Base-by-base conservation (phyloP, 2,797 vertebrate genomes). In the Bradypus variegatus region DNA sequence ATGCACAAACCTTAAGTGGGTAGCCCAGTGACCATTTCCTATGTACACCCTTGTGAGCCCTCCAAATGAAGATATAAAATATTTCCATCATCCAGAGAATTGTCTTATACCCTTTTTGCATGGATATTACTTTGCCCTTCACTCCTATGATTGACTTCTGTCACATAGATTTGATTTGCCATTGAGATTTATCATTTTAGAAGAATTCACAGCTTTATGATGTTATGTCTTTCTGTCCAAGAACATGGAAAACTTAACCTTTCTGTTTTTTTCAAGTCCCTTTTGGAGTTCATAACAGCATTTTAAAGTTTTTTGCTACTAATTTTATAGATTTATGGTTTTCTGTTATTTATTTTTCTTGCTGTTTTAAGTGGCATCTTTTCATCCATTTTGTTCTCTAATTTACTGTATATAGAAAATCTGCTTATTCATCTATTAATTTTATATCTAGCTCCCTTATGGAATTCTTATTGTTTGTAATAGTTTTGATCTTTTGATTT, bases 401-500 rank as follows among this genome's bases (percentile, higher is more conserved):
- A 16, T 8, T 83, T 15, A 33, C 82, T 69, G 6, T 89, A n/a
- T 76, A 19, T 41, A 60, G 77, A 67, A 88, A 67, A 83, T 21
- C 60, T 84, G 19, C 29, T 78, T 90, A 45, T 87, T 55, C 53
- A 55, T 55, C 16, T 55, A 55, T 41, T 41, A 41, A 41, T 41
- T 41, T 14, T 55, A 55, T 53, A 53, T 53, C 50, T 53, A 10
- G 15, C 50, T 15, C 3, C 36, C 53, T 29, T 75, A 67, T 86
- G 21, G 58, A 86, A 81, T 81, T 62, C 31, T 90, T 82, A 81
- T 25, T 53, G 33, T 78, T 88, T 75, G 9, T 73, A 84, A 36
- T 80, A 73, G 41, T 58, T 73, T 55, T 89, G 75, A n/a, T 23
- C 72, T 91, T 76, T 82, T 3, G 45, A 85, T 87, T 92, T 91